Conservation (phyloP, 2,888 invertebrate genomes). For the Thelaira solivaga region DNA sequence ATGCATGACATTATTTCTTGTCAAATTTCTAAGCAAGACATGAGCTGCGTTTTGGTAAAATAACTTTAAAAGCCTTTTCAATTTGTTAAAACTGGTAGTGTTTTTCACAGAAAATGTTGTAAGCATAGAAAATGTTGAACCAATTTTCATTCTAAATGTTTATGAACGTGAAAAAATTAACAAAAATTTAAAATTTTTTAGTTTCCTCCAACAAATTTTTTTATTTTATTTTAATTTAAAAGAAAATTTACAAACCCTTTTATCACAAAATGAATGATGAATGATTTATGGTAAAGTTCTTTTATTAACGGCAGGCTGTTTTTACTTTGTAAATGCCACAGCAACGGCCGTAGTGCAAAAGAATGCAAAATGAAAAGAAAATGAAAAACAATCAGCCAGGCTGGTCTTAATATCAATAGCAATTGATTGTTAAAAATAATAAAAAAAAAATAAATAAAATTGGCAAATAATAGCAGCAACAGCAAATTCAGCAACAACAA, state of each 20-base stretch:
- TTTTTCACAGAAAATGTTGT: too few relatives aligned
- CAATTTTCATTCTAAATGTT: too few relatives aligned
- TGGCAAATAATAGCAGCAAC: not conserved
- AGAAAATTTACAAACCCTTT: constrained; percentile 47
- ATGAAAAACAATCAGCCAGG: not conserved
- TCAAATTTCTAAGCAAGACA: too few relatives aligned
- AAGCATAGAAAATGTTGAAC: too few relatives aligned
- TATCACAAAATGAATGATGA: constrained; percentile 61
- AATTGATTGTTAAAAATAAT: constrained; percentile 44
- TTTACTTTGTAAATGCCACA: not conserved
- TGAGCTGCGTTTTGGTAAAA: too few relatives aligned
- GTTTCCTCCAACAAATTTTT: too few relatives aligned
- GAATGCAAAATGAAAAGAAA: constrained; percentile 11
- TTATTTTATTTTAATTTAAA: too few relatives aligned
- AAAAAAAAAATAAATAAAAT: constrained; percentile 13
- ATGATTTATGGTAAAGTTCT: constrained; percentile 57
- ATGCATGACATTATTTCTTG: too few relatives aligned
- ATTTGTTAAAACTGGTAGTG: too few relatives aligned
- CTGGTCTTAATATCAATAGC: constrained; percentile 52
- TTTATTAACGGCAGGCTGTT: not conserved
- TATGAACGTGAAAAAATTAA: too few relatives aligned
- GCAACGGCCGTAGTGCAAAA: not conserved
- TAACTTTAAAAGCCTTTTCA: too few relatives aligned
- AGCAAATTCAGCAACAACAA: not conserved
- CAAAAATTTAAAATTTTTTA: too few relatives aligned